Evolutionary conservation across 1,140 invertebrate species (phyloP).

Genomic region (Lasioglossum albipes): DNA sequence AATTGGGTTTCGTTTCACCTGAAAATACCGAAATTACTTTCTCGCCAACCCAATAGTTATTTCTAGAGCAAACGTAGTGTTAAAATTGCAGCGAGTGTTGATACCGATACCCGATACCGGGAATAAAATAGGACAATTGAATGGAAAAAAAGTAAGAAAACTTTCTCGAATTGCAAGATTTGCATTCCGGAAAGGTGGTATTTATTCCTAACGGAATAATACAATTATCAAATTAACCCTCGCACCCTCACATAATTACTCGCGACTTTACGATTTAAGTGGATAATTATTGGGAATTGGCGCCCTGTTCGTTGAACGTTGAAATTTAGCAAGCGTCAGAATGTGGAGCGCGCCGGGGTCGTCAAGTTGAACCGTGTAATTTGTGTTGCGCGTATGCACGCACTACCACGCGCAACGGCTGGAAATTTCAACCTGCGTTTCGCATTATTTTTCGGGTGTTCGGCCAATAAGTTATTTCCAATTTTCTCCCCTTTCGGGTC

Average conservation of each 20-base stretch:
- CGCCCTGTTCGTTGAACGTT: slow-evolving; percentile 48
- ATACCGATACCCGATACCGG: no score
- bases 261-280: slow-evolving; percentile 71
- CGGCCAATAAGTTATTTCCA: not conserved
- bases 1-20: no score
- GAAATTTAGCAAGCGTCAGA: slow-evolving; percentile 69
- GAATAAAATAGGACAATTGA: not conserved
- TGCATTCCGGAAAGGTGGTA: slow-evolving; percentile 72
- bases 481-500: no score
- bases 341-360: slow-evolving; percentile 67
- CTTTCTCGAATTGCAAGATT: slow-evolving; percentile 43
- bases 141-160: not conserved
- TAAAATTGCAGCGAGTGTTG: no score
- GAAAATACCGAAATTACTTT: no score
- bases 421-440: slow-evolving; percentile 45
- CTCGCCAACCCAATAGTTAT: no score
- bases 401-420: slow-evolving; percentile 31
- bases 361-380: slow-evolving; percentile 65
- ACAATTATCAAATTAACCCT: slow-evolving; percentile 76
- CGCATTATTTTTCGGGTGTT: slow-evolving; percentile 16
- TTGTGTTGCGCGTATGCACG: slow-evolving; percentile 54
- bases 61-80: no score
- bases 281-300: slow-evolving; percentile 74
- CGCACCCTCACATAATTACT: slow-evolving; percentile 70
- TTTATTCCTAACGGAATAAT: slow-evolving; percentile 72